Base-by-base conservation (phyloP, 2,797 vertebrate species). In the Clarias fuscus region DNA sequence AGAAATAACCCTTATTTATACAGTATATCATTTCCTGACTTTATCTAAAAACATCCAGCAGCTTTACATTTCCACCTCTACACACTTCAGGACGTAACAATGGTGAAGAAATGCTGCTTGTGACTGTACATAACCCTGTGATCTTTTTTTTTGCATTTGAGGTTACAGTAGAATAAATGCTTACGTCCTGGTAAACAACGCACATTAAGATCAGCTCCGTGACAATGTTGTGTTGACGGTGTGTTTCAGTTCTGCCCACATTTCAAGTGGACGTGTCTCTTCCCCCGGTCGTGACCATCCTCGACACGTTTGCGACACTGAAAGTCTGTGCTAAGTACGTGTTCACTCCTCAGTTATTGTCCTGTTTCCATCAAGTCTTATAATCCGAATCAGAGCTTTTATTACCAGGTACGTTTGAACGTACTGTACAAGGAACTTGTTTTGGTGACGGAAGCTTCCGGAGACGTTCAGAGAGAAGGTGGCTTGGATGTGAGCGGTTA, bases 311-410 rank as follows among this genome's bases (percentile, higher is more conserved):
- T 24, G 93, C 93, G 56, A 90, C 70, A 0, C 43, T 97, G 0
- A 92, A 76, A 70, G 80, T 96, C 5, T 97, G 97, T 92, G 96
- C 94, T 89, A 96, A 95, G 97, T 97, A 89, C 94, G 96, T 70
- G 11, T 86, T 70, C 4, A 30, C 4, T 67, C 5, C 56, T 22
- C 27, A 59, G 27, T 22, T 43, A 40, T 30, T 43, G 33, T 58
- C 30, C 30, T 59, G 8, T 20, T 18, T 2, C 27, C 27, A 17
- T 58, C 7, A 76, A 7, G 18, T 7, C 27, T 30, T 11, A 6
- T 20, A 43, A 43, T 33, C 33, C 3, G 40, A 40, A 40, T 43
- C 43, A 43, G 43, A 43, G 43, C 43, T 43, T 43, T 43, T 8
- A 43, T 43, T 40, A 1, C 6, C 4, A 13, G 17, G 7, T 14